Base-by-base conservation (phyloP, 2,888 invertebrate species). In the Synanthedon myopaeformis region DNA sequence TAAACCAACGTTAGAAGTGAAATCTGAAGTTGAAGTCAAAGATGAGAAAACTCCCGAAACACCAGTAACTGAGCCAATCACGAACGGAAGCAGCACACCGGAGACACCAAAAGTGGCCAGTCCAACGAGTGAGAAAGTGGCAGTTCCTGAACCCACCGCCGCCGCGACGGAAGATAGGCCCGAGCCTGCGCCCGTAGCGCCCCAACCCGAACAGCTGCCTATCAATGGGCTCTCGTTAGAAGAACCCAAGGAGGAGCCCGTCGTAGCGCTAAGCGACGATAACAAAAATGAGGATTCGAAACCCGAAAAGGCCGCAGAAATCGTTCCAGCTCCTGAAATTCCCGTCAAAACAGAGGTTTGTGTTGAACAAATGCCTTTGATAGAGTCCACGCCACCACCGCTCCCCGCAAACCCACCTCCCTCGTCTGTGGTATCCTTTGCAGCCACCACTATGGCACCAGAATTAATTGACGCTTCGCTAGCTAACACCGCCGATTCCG, bases 391-490 rank as follows among this genome's bases (percentile, higher is more conserved):
- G 75, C 92, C 92, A 80, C 93, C 92, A 74, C 92, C 93, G 67
- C 90, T 93, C 74, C 93, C 93, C 64, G 89, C 91, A 74, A 91
- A 91, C 74, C 92, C 92, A 73, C 93, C 93, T 76, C 93, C 93
- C 66, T 92, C 92, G 71, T 92, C 92, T 82, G 91, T 92, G 85
- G 91, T 90, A 78, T 91, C 91, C 67, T 92, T 93, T 81, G 92
- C 92, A 78, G 91, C 90, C 73, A 89, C 90, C 73, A 91, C 91
- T 60, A 91, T 91, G 89, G 91, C 91, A 74, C 89, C 82, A 65
- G 86, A 86, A 69, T 64, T 78, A 72, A 72, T 81, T 65, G 79
- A 78, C 62, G 77, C 83, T 82, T 78, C 81, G 72, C 78, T 79
- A 72, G 69, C 74, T 79, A 82, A 80, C 74, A 75, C 76, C 65